phyloP scores from a whole-genome alignment of 1,140 invertebrate species.

The Drosophila sproati region DNA sequence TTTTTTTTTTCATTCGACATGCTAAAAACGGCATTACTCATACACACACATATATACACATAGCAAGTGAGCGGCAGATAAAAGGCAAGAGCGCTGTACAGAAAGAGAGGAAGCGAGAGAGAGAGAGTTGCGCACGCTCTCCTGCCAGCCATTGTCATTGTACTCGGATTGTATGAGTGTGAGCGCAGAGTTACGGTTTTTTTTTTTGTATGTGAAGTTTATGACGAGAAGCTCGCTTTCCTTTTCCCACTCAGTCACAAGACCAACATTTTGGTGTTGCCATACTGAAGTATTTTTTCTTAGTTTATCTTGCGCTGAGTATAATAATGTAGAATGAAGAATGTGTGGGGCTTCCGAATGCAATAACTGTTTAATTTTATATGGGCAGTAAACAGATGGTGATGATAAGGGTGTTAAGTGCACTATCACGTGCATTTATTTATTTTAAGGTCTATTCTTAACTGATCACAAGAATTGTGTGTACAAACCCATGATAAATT shows the following conservation, averaged over 20 bases:
- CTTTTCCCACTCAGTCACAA: constrained; percentile 72
- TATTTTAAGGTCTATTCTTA: constrained; percentile 15
- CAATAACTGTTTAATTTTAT: constrained; percentile 6
- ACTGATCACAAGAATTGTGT: constrained; percentile 16
- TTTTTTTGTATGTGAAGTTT: constrained; percentile 63
- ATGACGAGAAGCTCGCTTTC: constrained; percentile 63
- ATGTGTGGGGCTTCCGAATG: constrained; percentile 26
- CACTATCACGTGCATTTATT: neutral
- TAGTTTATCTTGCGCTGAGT: constrained; percentile 35
- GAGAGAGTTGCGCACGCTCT: constrained; percentile 55
- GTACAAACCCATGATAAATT: constrained; percentile 35
- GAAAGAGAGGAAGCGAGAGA: constrained; percentile 1
- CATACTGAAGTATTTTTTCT: constrained; percentile 53
- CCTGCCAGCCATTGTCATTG: constrained; percentile 44
- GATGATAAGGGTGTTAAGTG: constrained; percentile 8
- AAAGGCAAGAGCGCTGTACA: constrained; percentile 10
- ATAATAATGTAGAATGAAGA: constrained; percentile 7
- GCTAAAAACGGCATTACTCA: constrained; percentile 76
- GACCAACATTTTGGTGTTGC: constrained; percentile 70
- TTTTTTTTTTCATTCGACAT: constrained; percentile 52
- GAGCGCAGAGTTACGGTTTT: constrained; percentile 60
- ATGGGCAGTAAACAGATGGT: neutral
- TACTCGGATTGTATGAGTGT: constrained; percentile 19
- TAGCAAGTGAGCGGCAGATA: constrained; percentile 35
- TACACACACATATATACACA: constrained; percentile 64